Base-by-base conservation (phyloP, 2,113 vertebrate species). In the Arizona elegans region DNA sequence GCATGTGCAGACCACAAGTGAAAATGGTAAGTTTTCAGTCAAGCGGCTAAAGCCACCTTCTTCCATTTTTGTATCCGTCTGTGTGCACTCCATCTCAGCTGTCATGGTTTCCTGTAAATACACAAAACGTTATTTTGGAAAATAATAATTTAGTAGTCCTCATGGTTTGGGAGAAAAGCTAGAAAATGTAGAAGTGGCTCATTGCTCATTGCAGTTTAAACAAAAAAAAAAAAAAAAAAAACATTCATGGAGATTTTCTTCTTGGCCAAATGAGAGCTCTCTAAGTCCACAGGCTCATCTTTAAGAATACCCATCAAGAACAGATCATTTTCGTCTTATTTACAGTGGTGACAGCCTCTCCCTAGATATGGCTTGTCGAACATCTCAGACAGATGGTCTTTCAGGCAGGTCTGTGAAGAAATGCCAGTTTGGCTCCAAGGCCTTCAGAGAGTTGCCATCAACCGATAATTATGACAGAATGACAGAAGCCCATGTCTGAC, bases 351-450 rank as follows among this genome's bases (percentile, higher is more conserved):
- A 21, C 53, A 50, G 38, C 53, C 17, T 70, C 53, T 59, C 90
- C n/a, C 19, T 23, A 53, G 86, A 24, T 59, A 38, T 38, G 23
- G 47, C 86, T 29, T 75, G 43, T 53, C 7, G 26, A 58, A 56
- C 19, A 11, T 29, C 56, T 70, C n/a, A 53, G 90, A 89, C 90
- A 91, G 90, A 93, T 91, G 93, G 90, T 52, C 88, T 89, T 92
- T 89, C 58, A 54, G 59, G 11, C 58, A 33, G 90, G 59, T 17
- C 54, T 58, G 65, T 19, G 53, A 85, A 91, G 93, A 85, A 85
- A 88, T 29, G 87, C 87, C 90, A 52, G 65, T 50, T 70, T 70
- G 33, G 86, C 47, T 94, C 24, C 86, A 47, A 90, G 62, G 55
- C 54, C 86, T 29, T 88, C 81, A 9, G 89, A 92, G 92, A 55